These are phyloP conservation scores for Suncus etruscus DNA, from an alignment of 2,113 vertebrate species.

Conservation along the genomic window DNA sequence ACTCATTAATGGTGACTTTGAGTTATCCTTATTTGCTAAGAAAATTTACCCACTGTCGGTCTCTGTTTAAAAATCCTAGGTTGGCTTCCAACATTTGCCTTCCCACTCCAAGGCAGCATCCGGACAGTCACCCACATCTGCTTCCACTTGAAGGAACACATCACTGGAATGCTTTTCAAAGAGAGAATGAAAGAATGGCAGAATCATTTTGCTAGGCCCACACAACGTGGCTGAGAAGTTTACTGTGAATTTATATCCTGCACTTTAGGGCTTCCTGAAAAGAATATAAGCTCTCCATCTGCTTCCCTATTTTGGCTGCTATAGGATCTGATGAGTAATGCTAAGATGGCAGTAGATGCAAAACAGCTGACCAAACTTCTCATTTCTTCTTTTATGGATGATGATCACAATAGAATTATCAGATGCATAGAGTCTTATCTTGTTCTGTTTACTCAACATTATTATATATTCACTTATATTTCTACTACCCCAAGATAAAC, in stretches of 20 bases:
- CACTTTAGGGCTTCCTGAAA: constrained; percentile 80
- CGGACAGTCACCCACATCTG: constrained; percentile 91
- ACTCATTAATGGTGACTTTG: constrained; percentile 80
- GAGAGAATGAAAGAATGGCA: constrained; percentile 76
- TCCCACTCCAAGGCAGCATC: constrained; percentile 84
- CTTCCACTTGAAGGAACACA: constrained; percentile 88
- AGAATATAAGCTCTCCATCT: neutral
- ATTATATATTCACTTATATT: constrained; percentile 38
- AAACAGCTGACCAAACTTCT: neutral
- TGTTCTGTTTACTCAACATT: constrained; percentile 27
- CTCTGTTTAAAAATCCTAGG: constrained; percentile 88
- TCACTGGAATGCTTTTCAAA: constrained; percentile 79
- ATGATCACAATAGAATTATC: neutral
- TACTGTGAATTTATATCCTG: constrained; percentile 86
- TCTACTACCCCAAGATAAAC: neutral
- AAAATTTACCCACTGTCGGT: constrained; percentile 83
- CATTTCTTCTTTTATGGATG: neutral
- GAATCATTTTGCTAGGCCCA: constrained; percentile 89
- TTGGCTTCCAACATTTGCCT: constrained; percentile 89
- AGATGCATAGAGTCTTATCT: neutral
- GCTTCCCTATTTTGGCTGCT: neutral
- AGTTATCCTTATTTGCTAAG: constrained; percentile 82
- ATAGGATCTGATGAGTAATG: neutral
- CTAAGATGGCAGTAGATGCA: neutral
- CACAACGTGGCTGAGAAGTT: constrained; percentile 91